These are phyloP conservation scores for Montifringilla adamsi DNA, from an alignment of 2,113 vertebrate species.

Conservation along the genomic window DNA sequence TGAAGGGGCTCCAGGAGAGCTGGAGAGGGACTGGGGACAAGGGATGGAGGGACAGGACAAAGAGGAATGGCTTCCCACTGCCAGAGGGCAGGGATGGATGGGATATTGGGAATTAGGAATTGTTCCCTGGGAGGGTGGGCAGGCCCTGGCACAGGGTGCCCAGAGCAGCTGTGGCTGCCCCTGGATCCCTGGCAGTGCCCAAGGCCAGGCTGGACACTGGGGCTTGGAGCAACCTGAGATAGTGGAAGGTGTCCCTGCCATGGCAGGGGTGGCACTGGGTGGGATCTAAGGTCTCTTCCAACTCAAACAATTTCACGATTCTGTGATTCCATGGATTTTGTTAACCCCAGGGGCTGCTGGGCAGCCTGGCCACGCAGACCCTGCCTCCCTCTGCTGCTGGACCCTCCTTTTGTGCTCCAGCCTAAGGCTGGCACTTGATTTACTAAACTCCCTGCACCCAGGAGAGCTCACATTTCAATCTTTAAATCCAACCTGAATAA, in stretches of 20 bases:
- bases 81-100: background rate
- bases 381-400: background rate
- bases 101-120: background rate
- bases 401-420: background rate
- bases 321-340: background rate
- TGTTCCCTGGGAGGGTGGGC: background rate
- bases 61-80: background rate
- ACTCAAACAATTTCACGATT: background rate
- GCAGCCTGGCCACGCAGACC: background rate
- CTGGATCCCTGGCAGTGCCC: background rate
- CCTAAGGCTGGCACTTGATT: background rate
- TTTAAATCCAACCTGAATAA: background rate
- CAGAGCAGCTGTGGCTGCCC: background rate
- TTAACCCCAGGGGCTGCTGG: background rate
- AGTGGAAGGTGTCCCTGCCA: background rate
- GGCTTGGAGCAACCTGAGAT: background rate
- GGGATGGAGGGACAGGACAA: background rate
- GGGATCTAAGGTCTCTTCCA: rapidly evolving
- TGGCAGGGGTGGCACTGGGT: background rate
- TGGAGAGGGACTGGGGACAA: background rate
- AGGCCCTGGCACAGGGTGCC: background rate
- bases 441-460: background rate
- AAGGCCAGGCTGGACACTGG: background rate
- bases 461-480: background rate
- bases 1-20: background rate